Conservation (phyloP, 1,140 invertebrate genomes). For the Penaeus chinensis region DNA sequence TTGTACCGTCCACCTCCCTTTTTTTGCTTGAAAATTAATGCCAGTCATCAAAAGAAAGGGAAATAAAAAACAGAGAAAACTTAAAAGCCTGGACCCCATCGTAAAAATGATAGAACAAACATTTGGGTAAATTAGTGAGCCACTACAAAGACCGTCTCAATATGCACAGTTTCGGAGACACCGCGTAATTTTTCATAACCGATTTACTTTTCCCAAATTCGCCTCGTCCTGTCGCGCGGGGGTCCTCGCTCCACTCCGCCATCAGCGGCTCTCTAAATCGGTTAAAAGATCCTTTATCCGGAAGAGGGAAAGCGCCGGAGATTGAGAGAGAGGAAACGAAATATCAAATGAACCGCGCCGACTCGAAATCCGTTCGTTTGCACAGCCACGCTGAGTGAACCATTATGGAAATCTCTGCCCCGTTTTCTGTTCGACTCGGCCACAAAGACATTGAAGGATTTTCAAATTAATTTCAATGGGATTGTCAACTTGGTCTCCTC, state of each 20-base stretch:
- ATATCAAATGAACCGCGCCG: neutral
- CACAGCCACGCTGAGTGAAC: constrained; percentile 32
- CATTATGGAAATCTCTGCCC: constrained; percentile 21
- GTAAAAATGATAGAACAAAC: constrained; percentile 52
- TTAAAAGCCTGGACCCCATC: constrained; percentile 47
- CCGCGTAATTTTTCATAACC: too few relatives aligned
- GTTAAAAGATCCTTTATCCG: neutral
- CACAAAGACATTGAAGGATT: constrained; percentile 60
- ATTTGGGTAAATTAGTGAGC: constrained; percentile 50
- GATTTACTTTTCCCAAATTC: too few relatives aligned
- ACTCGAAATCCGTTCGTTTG: neutral
- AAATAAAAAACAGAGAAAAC: constrained; percentile 29
- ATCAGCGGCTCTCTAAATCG: too few relatives aligned
- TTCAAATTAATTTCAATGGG: constrained; percentile 61
- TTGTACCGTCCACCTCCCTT: constrained; percentile 41
- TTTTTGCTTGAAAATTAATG: constrained; percentile 49
- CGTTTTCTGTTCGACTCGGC: constrained; percentile 30
- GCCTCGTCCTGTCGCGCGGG: too few relatives aligned
- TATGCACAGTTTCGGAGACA: constrained; percentile 8
- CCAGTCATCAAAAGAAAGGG: constrained; percentile 49
- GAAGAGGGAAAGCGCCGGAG: neutral
- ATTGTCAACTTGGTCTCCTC: constrained; percentile 57
- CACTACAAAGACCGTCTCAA: constrained; percentile 31
- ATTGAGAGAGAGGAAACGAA: neutral
- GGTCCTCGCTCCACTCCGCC: too few relatives aligned